Percentiles rank a stretch among this genome's conserved stretches.
Evolutionary conservation across 2,888 invertebrate species (phyloP).

Genomic region (Leuctra nigra): DNA sequence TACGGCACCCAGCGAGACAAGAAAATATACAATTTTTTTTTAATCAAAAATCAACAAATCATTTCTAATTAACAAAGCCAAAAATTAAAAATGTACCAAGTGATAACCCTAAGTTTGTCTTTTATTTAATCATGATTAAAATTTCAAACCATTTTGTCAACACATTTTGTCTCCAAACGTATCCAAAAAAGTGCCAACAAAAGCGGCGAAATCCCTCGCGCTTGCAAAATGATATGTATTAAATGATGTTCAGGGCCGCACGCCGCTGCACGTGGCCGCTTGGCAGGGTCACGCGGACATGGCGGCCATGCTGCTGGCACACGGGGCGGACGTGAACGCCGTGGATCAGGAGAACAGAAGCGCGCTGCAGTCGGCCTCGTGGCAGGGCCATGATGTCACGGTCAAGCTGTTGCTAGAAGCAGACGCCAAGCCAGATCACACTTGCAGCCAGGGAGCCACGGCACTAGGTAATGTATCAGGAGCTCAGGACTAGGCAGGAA

Average conservation of each 20-base stretch:
- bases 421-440: slow-evolving; percentile 80
- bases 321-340: slow-evolving; percentile 79
- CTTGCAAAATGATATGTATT: background rate
- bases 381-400: slow-evolving; percentile 87
- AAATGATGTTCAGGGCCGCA: slow-evolving; percentile 57
- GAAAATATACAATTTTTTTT: no score
- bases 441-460: slow-evolving; percentile 93
- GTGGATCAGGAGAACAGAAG: slow-evolving; percentile 82
- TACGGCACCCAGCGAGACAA: no score
- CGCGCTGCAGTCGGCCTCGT: slow-evolving; percentile 89
- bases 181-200: no score
- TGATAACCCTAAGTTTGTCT: no score
- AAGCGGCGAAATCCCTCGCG: background rate
- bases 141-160: no score
- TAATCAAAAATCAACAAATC: no score
- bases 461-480: slow-evolving; percentile 75
- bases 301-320: slow-evolving; percentile 75
- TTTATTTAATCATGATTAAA: no score
- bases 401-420: slow-evolving; percentile 72
- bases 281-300: slow-evolving; percentile 95
- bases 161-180: no score
- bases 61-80: no score
- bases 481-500: no score
- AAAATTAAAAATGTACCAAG: no score
- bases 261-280: slow-evolving; percentile 81